Evolutionary conservation across 2,797 vertebrate genomes (phyloP), one percentile per base, ranked within the genome.

Genomic region (Periparus ater): DNA sequence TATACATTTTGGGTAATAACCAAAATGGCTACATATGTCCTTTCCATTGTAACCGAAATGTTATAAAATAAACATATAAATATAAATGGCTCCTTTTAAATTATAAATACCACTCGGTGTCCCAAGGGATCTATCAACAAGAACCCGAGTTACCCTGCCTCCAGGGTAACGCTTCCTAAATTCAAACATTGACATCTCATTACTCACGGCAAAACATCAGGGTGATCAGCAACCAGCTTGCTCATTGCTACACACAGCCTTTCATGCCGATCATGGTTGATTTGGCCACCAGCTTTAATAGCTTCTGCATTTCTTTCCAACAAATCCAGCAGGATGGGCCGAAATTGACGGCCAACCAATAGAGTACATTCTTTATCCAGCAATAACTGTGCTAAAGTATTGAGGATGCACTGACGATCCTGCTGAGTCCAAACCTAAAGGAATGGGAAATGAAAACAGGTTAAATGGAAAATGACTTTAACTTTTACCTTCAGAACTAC

Each of bases 211-310:
- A 99, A 97, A 44, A 99, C 98, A 78, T 99, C 99, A 9, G 99
- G 99, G 94, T 99, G 98, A 96, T 98, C 93, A 85, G 96, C 95
- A 17, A 99, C 95, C 81, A 99, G 98, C 87, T 98, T 99, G 98
- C 99, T 99, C 97, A 99, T 98, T 6, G 99, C 99, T 84, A 99
- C 99, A 81, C 99, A 99, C 32, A 99, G 97, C 19, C 99, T 98
- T 92, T 99, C 99, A 2, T 99, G 99, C 11, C 98, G 98, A 96
- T 99, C 99, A 3, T 99, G 99, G 96, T 99, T 99, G 84, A 99
- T 96, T 16, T 98, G 97, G 65, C 98, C 98, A 17, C 98, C 98
- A 18, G 96, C 96, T 98, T 98, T 99, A 90, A 99, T 98, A 79
- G 98, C 97, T 93, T 98, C 98, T 21, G 98, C 98, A 50, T 98